Percentiles rank a stretch among this genome's conserved stretches.
Evolutionary conservation across 2,888 invertebrate species (phyloP).

Genomic region (Ischnura elegans): DNA sequence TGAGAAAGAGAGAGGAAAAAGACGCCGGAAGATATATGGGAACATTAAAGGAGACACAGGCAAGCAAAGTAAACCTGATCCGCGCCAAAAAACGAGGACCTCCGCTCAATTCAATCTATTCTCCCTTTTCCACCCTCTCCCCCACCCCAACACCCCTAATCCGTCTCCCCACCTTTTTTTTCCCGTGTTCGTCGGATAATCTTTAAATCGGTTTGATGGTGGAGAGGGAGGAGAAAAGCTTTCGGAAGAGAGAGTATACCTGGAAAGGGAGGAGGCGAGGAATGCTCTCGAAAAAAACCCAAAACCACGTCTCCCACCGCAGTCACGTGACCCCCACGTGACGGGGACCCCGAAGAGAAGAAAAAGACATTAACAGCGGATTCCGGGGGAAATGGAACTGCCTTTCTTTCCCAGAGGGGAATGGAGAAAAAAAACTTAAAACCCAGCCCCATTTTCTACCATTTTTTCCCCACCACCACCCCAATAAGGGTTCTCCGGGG

Average conservation of each 20-base stretch:
- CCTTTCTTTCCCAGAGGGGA: neutral
- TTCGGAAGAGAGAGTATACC: neutral
- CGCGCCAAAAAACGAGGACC: neutral
- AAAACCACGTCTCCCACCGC: neutral
- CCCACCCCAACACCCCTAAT: neutral
- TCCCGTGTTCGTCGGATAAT: neutral
- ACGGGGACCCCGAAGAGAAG: neutral
- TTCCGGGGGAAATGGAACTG: neutral
- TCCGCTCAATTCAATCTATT: conserved; percentile 29
- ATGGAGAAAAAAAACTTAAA: neutral
- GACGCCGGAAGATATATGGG: neutral
- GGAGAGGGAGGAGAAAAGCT: neutral
- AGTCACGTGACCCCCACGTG: neutral
- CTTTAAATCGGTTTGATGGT: neutral
- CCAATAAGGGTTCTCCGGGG: neutral
- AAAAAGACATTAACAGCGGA: conserved; percentile 33
- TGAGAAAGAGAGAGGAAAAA: neutral
- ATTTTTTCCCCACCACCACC: neutral
- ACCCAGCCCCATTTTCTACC: neutral
- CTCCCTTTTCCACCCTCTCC: neutral
- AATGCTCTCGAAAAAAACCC: neutral
- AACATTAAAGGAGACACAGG: conserved; percentile 27
- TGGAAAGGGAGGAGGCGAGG: neutral
- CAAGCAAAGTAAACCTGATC: conserved; percentile 1
- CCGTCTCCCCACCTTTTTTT: conserved; percentile 7